Percentiles rank a stretch among this genome's conserved stretches.
phyloP scores from a whole-genome alignment of 2,113 vertebrate genomes.

The Aphelocoma coerulescens region DNA sequence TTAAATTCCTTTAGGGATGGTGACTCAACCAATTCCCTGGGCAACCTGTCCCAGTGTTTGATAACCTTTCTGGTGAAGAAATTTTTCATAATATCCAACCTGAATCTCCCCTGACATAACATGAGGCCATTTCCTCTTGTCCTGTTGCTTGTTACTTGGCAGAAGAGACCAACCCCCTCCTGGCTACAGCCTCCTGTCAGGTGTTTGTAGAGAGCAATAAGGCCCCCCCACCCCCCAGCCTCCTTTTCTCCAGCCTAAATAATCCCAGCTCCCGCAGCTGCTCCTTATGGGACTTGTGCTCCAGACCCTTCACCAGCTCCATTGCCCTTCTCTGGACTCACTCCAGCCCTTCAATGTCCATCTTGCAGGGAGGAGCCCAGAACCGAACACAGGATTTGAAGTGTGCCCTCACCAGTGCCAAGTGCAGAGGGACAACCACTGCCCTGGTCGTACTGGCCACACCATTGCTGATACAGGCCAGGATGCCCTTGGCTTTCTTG shows the following conservation, averaged over 20 bases:
- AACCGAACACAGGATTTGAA: neutral
- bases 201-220: neutral
- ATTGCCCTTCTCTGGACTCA: rapidly evolving
- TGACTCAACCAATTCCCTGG: neutral
- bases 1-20: neutral
- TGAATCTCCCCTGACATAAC: neutral
- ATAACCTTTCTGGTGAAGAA: neutral
- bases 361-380: neutral
- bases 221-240: neutral
- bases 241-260: neutral
- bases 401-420: rapidly evolving
- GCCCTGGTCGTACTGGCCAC: neutral
- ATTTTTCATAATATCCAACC: neutral
- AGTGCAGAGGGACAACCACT: too few species aligned
- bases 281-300: rapidly evolving
- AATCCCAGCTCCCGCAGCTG: neutral
- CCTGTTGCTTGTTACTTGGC: neutral
- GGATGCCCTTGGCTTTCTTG: neutral
- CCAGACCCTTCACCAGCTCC: neutral
- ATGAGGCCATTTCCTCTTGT: neutral
- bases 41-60: neutral
- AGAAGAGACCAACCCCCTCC: neutral
- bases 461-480: neutral
- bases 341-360: neutral
- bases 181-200: neutral